These are phyloP conservation scores for zebrafish (Danio rerio) DNA, from an alignment of 2,113 vertebrate species.

Conservation along the genomic window DNA sequence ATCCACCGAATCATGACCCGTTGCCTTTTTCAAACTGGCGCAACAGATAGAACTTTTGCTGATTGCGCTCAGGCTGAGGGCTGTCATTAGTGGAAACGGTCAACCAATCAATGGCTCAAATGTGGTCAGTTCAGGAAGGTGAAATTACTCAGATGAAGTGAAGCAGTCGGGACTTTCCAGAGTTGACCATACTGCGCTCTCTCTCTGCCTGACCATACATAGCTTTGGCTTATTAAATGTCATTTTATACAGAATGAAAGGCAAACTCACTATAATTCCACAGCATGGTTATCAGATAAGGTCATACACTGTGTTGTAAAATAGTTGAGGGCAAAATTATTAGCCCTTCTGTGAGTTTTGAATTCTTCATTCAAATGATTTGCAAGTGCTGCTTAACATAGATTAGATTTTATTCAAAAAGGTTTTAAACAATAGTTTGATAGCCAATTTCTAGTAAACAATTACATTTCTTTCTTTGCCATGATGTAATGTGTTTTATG, in stretches of 20 bases:
- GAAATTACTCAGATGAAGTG: neutral
- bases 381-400: too few relatives aligned
- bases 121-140: constrained; percentile 42
- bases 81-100: constrained; percentile 43
- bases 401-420: too few relatives aligned
- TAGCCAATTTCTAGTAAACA: too few relatives aligned
- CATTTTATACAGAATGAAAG: constrained; percentile 35
- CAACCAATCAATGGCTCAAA: constrained; percentile 62
- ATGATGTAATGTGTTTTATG: too few relatives aligned
- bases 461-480: too few relatives aligned
- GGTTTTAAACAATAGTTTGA: too few relatives aligned
- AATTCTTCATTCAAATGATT: too few relatives aligned
- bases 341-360: too few relatives aligned
- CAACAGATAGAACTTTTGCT: constrained; percentile 35
- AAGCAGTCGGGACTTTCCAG: constrained; percentile 41
- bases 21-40: constrained; percentile 17
- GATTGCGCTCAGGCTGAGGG: constrained; percentile 8
- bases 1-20: neutral
- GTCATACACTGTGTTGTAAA: neutral
- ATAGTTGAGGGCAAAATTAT: neutral
- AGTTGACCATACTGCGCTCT: neutral
- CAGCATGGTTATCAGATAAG: neutral
- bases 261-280: neutral
- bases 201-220: neutral
- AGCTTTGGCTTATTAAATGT: constrained; percentile 23